phyloP scores from a whole-genome alignment of 2,113 vertebrate species.

The Cyprinodon variegatus region DNA sequence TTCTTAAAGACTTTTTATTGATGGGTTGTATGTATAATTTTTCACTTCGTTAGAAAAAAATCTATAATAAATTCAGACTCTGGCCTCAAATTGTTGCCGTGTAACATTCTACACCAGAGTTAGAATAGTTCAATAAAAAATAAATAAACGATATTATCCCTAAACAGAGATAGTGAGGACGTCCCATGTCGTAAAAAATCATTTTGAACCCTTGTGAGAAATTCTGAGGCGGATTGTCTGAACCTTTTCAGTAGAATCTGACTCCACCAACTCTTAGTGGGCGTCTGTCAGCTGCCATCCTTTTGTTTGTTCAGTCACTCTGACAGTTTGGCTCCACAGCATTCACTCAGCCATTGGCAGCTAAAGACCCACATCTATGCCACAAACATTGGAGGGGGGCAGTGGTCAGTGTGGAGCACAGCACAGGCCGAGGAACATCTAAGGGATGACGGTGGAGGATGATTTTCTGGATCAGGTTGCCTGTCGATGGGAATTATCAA shows the following conservation, averaged over 20 bases:
- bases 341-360: conserved; percentile 44
- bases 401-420: conserved; percentile 14
- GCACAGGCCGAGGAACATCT: conserved; percentile 8
- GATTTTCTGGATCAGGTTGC: conserved; percentile 2
- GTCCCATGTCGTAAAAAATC: conserved; percentile 7
- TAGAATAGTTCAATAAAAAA: no score
- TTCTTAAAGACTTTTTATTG: no score
- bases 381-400: conserved; percentile 1
- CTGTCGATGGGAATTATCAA: conserved; percentile 10
- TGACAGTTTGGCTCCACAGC: conserved; percentile 63
- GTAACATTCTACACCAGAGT: no score
- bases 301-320: conserved; percentile 63
- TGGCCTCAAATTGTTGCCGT: no score
- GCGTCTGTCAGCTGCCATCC: conserved; percentile 52
- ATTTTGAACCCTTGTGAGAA: conserved; percentile 46
- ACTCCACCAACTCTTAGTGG: not conserved
- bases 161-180: not conserved
- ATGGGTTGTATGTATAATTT: not conserved
- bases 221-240: conserved; percentile 31
- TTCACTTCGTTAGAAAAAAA: not conserved
- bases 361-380: conserved; percentile 49
- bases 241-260: not conserved
- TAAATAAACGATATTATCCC: not conserved
- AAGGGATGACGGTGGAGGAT: conserved; percentile 22
- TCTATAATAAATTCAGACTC: not conserved